Evolutionary conservation across 1,140 invertebrate species (phyloP).

Genomic region (Octopus bimaculoides): DNA sequence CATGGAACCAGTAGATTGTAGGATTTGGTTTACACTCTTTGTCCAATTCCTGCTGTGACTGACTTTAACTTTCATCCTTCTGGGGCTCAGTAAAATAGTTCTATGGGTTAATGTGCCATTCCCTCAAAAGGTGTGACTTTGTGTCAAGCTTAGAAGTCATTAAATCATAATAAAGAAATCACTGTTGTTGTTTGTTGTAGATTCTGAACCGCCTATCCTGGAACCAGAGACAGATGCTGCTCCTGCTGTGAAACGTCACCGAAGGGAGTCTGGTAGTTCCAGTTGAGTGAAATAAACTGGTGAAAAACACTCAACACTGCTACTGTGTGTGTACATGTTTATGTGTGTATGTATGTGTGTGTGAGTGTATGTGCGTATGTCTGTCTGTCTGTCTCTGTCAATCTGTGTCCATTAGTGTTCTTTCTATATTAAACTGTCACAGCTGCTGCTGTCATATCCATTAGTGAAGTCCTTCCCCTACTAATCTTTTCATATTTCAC

Average conservation of each 20-base stretch:
- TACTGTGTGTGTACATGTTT: no score
- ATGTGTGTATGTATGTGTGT: no score
- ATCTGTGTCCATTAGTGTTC: no score
- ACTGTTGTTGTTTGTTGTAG: constrained; percentile 18
- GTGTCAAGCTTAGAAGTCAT: not conserved
- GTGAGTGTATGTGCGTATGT: no score
- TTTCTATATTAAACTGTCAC: no score
- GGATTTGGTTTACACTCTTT: not conserved
- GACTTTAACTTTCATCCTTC: not conserved
- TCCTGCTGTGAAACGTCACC: constrained; percentile 3
- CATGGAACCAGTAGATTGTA: not conserved
- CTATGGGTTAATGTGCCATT: not conserved
- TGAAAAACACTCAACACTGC: no score
- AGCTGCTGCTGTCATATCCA: no score
- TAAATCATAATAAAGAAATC: not conserved
- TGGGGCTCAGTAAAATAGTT: not conserved
- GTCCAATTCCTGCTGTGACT: not conserved
- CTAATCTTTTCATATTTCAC: no score
- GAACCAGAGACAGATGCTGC: constrained; percentile 30
- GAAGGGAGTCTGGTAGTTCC: constrained; percentile 6
- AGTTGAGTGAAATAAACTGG: not conserved
- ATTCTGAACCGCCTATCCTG: constrained; percentile 31
- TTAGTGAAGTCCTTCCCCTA: no score
- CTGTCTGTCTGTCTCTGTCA: no score
- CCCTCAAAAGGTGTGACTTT: not conserved